A percentile compares a stretch with the other conserved stretches of the same genome.
Evolutionary conservation across 2,113 vertebrate species (phyloP).

Genomic region (Thermophis baileyi): DNA sequence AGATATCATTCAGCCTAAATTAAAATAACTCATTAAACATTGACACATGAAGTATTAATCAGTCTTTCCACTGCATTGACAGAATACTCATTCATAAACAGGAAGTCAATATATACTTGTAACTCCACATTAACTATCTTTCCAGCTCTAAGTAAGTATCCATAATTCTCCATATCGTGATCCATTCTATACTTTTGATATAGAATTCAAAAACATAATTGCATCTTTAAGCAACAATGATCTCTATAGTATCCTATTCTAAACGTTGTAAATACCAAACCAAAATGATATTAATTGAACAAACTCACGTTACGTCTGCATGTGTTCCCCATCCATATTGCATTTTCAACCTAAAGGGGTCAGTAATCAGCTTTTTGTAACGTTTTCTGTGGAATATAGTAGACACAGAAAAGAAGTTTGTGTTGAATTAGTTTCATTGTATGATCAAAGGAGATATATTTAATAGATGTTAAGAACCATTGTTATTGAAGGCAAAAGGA

Average conservation of each 20-base stretch:
- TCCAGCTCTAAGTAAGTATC: neutral
- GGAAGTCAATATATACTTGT: neutral
- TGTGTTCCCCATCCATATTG: neutral
- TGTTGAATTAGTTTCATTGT: neutral
- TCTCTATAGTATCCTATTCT: neutral
- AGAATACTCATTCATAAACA: neutral
- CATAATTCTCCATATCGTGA: neutral
- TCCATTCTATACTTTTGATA: neutral
- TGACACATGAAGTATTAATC: neutral
- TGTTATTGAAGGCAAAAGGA: neutral
- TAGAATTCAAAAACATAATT: neutral
- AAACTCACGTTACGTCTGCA: neutral
- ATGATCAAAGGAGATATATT: neutral
- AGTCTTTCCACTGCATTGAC: neutral
- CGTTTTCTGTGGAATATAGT: neutral
- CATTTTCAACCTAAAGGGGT: neutral
- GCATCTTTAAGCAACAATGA: neutral
- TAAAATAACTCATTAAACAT: neutral
- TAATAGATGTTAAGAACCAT: neutral
- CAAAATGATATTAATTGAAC: neutral
- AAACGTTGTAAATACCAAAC: neutral
- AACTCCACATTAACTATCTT: neutral
- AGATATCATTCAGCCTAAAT: neutral
- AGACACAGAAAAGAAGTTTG: neutral
- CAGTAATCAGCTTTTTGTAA: neutral